Evolutionary conservation across 2,113 vertebrate species (phyloP).

Genomic region (Pygoscelis adeliae): DNA sequence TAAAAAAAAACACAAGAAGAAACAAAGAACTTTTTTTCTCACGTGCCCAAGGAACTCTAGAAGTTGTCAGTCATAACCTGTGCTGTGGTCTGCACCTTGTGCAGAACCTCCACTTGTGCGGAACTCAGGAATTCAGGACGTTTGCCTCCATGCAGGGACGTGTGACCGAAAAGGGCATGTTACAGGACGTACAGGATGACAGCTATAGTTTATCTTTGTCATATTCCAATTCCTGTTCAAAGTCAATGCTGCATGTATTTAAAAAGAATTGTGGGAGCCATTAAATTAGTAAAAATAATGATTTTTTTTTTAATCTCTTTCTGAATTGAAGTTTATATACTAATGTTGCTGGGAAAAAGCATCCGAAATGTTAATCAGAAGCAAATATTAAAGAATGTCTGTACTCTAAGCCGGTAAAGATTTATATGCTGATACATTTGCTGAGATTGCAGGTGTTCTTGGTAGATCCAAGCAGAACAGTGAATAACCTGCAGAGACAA

Average conservation of each 20-base stretch:
- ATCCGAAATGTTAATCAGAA: neutral
- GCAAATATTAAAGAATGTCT: neutral
- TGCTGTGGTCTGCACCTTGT: neutral
- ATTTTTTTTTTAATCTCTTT: neutral
- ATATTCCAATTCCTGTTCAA: neutral
- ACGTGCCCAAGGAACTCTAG: neutral
- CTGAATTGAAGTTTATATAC: neutral
- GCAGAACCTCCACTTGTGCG: neutral
- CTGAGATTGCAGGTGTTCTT: neutral
- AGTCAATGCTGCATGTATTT: neutral
- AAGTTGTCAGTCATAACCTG: neutral
- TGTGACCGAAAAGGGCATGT: accelerated
- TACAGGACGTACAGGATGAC: neutral
- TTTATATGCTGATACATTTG: neutral
- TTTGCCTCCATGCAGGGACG: neutral
- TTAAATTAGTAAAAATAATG: neutral
- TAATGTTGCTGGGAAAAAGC: neutral
- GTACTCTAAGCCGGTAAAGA: neutral
- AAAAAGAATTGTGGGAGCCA: neutral
- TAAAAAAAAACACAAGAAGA: neutral
- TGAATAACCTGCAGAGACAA: neutral
- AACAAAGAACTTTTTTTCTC: neutral
- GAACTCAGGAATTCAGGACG: neutral
- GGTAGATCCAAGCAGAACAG: neutral
- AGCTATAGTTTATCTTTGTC: neutral